Evolutionary conservation across 2,888 invertebrate genomes (phyloP), one percentile per base, ranked within the genome.

Genomic region (Lymantria monacha): DNA sequence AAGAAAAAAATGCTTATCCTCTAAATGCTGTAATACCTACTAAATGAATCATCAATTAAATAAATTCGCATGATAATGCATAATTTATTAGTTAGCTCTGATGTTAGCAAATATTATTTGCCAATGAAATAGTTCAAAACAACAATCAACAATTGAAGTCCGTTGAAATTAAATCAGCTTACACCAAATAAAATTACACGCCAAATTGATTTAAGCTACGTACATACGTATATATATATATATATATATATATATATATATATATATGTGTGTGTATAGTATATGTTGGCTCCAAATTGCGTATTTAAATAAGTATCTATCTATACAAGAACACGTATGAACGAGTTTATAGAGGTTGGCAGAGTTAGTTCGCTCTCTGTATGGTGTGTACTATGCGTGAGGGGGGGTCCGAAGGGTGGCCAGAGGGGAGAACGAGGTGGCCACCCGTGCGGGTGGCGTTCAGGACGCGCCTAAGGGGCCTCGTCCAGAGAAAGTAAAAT

Each of bases 401-500:
- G 88, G 87, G 78, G 83, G 55, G 48, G 79, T 76, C 74, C 67
- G 64, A 51, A 62, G 74, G 74, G 74, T 61, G 74, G 70, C 62
- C 67, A 57, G 70, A 58, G 65, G 63, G 66, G 62, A 51, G 72
- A 57, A 59, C 64, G 66, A 65, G 63, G 66, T 62, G 59, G 66
- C 65, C 66, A 63, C 68, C 71, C 73, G 64, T 58, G 61, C 60
- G 70, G 76, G 80, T 66, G 81, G 80, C 63, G 74, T 66, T 70
- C 77, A 75, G 76, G 74, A 80, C 78, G 78, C 85, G 88, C 87
- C 86, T 81, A 72, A 85, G 85, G 87, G 89, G 86, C 76, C 83
- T 78, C 87, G 90, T 87, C 89, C 89, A 90, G 90, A 86, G 87
- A 91, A 90, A 91, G 89, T 88, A 88, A 88, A 90, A 87, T 89